A percentile compares a stretch with the other conserved stretches of the same genome.
Evolutionary conservation across 2,888 invertebrate genomes (phyloP).

Genomic region (Melolontha melolontha): DNA sequence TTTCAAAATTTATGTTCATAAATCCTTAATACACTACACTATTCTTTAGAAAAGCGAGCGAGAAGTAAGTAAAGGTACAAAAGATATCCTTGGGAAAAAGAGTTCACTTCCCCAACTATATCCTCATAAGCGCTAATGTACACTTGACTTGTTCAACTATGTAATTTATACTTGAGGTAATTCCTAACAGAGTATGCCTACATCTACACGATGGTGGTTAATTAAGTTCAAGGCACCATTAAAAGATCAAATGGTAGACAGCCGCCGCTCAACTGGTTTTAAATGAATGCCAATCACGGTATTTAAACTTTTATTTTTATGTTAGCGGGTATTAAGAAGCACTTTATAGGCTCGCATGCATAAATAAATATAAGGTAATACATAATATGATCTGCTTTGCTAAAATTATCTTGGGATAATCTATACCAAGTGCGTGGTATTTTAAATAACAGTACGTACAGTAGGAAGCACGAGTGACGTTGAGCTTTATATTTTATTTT

Average conservation of each 20-base stretch:
- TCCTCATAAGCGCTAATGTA: conserved; percentile 25
- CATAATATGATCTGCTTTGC: no score
- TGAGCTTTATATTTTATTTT: no score
- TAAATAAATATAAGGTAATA: no score
- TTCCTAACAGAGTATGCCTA: conserved; percentile 24
- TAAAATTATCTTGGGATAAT: no score
- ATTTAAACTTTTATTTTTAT: conserved; percentile 6
- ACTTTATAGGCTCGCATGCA: no score
- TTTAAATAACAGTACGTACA: no score
- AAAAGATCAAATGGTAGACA: conserved; percentile 29
- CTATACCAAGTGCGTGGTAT: no score
- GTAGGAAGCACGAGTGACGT: no score
- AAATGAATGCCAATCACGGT: conserved; percentile 20
- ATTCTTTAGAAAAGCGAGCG: conserved; percentile 8
- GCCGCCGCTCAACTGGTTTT: conserved; percentile 26
- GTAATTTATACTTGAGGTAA: conserved; percentile 33
- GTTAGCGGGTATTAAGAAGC: background rate
- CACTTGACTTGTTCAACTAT: conserved; percentile 12
- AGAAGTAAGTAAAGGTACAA: conserved; percentile 13
- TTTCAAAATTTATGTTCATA: no score
- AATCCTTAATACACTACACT: no score
- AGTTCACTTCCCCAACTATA: conserved; percentile 10
- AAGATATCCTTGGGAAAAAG: conserved; percentile 6
- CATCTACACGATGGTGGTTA: conserved; percentile 25
- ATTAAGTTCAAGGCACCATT: conserved; percentile 30